Conservation (phyloP, 2,113 vertebrate species). For the Spermophilus dauricus region DNA sequence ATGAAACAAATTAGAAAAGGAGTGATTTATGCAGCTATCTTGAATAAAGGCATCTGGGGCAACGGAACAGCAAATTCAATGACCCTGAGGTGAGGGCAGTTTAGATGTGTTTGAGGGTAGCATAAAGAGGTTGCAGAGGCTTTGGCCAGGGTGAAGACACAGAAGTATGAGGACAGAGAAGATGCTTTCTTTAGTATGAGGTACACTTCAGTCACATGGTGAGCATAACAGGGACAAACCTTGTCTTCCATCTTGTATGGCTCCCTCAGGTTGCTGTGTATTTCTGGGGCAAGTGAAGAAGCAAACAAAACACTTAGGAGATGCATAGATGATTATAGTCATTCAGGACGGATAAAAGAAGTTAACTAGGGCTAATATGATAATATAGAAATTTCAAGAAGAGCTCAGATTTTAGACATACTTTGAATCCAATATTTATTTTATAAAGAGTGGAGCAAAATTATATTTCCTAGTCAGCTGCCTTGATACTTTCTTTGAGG, state of each 20-base stretch:
- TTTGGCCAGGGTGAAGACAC: not conserved
- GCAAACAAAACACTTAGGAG: not conserved
- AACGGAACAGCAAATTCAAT: not conserved
- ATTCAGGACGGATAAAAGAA: not conserved
- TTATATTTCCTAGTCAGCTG: not conserved
- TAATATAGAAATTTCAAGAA: not conserved
- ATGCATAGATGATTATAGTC: not conserved
- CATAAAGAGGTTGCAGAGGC: not conserved
- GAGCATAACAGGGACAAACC: not conserved
- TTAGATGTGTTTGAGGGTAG: not conserved
- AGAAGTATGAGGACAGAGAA: not conserved
- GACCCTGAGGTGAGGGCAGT: rapidly evolving
- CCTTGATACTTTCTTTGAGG: not conserved
- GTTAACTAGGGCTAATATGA: not conserved
- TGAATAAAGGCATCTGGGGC: not conserved
- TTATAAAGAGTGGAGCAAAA: not conserved
- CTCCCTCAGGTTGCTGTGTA: not conserved
- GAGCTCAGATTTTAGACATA: not conserved
- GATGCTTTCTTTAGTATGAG: not conserved
- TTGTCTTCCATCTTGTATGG: not conserved
- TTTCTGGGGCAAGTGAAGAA: not conserved
- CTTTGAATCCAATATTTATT: not conserved
- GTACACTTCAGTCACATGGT: not conserved
- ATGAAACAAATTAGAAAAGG: not conserved
- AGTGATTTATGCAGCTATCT: not conserved